Conservation (phyloP, 1,140 invertebrate genomes). For the Drosophila teissieri region DNA sequence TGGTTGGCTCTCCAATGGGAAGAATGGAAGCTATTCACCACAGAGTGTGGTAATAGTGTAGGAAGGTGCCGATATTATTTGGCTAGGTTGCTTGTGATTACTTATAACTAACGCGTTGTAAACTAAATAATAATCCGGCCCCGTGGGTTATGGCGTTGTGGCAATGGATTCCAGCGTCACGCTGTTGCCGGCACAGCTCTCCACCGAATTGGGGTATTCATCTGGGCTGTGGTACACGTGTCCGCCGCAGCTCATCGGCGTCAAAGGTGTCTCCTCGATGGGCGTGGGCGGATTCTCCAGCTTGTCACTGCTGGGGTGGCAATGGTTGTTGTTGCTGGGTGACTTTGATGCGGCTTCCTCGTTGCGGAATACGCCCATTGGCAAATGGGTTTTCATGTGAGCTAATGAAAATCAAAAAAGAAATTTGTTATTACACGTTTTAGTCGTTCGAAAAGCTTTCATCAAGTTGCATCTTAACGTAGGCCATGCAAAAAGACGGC, state of each 20-base stretch:
- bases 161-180: constrained; percentile 47
- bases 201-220: constrained; percentile 62
- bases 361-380: constrained; percentile 59
- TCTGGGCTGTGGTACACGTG: constrained; percentile 31
- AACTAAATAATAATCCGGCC: constrained; percentile 64
- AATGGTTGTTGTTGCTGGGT: constrained; percentile 9
- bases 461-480: constrained; percentile 5
- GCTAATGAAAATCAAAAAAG: constrained; percentile 29
- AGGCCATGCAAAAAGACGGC: constrained; percentile 30
- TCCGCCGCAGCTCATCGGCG: constrained; percentile 35
- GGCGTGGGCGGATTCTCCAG: constrained; percentile 21
- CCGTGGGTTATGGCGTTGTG: constrained; percentile 60
- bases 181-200: constrained; percentile 52
- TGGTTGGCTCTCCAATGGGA: constrained; percentile 45
- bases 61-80: constrained; percentile 44
- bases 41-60: constrained; percentile 50
- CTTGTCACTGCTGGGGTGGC: constrained; percentile 1
- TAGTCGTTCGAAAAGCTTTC: not conserved
- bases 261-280: constrained; percentile 21
- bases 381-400: constrained; percentile 70
- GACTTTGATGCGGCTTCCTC: constrained; percentile 32
- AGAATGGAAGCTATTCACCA: constrained; percentile 58
- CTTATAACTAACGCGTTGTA: constrained; percentile 50
- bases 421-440: constrained; percentile 10
- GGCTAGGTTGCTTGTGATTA: constrained; percentile 30